Conservation (phyloP, 2,888 invertebrate genomes). For the Stenotaenia linearis region DNA sequence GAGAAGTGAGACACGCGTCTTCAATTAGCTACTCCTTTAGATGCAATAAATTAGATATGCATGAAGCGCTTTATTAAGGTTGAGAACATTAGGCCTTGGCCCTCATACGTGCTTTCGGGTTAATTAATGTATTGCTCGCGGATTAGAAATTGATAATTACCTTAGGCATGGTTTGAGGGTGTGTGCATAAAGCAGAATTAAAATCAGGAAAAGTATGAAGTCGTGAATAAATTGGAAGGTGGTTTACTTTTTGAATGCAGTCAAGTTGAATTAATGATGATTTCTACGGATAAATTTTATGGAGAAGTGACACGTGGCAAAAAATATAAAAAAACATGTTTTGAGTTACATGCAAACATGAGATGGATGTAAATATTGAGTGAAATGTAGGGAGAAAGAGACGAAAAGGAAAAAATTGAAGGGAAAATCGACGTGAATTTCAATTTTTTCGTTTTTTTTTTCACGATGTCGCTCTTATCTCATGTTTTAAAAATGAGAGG, state of each 20-base stretch:
- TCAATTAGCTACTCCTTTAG: neutral
- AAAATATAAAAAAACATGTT: too few relatives aligned
- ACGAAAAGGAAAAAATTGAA: neutral
- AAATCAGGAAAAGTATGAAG: neutral
- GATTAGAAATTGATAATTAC: neutral
- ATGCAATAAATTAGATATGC: neutral
- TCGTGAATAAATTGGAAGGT: neutral
- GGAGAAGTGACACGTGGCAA: neutral
- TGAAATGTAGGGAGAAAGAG: too few relatives aligned
- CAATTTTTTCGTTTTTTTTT: neutral
- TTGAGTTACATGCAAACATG: neutral
- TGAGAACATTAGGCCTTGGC: neutral
- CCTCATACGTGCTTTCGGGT: neutral
- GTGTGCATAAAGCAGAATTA: neutral
- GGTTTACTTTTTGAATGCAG: neutral
- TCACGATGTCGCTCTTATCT: neutral
- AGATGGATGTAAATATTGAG: neutral
- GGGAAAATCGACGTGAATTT: neutral
- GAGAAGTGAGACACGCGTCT: neutral
- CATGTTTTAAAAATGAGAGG: neutral
- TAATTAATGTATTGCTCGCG: neutral
- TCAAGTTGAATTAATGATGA: neutral
- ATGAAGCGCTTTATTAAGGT: neutral
- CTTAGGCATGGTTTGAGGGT: neutral
- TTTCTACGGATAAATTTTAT: neutral